A percentile compares a stretch with the other conserved stretches of the same genome.
Conservation (phyloP, 2,888 invertebrate species). For the Parnassius apollo region DNA sequence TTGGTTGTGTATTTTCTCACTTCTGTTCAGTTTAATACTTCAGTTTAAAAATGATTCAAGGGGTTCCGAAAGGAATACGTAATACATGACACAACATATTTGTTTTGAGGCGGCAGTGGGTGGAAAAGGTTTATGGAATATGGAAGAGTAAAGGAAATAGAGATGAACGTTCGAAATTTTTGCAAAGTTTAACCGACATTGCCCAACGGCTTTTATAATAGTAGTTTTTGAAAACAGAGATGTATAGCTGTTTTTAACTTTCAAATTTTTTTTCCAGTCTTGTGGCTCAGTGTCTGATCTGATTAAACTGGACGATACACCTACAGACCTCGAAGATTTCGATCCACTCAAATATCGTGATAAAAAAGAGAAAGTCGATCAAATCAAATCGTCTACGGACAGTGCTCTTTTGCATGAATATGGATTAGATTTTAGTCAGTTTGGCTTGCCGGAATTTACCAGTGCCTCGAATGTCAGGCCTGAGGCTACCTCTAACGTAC, state of each 20-base stretch:
- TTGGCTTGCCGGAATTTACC: conserved; percentile 71
- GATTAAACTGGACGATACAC: conserved; percentile 72
- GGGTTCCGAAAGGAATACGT: too few species aligned
- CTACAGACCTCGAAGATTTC: conserved; percentile 68
- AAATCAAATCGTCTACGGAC: conserved; percentile 73
- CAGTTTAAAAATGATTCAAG: too few species aligned
- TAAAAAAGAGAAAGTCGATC: conserved; percentile 56
- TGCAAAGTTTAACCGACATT: not conserved
- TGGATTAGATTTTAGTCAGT: conserved; percentile 84
- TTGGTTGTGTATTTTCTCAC: too few species aligned
- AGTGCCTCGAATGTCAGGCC: conserved; percentile 44
- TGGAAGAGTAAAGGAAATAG: conserved; percentile 1
- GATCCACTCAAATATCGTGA: conserved; percentile 68
- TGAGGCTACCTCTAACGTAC: conserved; percentile 50
- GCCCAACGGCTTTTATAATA: not conserved
- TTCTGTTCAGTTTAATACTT: too few species aligned
- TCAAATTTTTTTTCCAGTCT: conserved; percentile 69
- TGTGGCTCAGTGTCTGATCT: conserved; percentile 70
- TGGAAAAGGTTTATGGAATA: not conserved
- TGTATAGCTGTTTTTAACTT: conserved; percentile 42
- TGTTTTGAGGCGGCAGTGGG: conserved; percentile 2
- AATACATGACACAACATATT: conserved; percentile 11
- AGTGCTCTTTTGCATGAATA: conserved; percentile 87
- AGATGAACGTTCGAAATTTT: not conserved
- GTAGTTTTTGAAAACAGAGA: not conserved